Conservation (phyloP, 2,888 invertebrate species). For the Macrostomum cliftonense region DNA sequence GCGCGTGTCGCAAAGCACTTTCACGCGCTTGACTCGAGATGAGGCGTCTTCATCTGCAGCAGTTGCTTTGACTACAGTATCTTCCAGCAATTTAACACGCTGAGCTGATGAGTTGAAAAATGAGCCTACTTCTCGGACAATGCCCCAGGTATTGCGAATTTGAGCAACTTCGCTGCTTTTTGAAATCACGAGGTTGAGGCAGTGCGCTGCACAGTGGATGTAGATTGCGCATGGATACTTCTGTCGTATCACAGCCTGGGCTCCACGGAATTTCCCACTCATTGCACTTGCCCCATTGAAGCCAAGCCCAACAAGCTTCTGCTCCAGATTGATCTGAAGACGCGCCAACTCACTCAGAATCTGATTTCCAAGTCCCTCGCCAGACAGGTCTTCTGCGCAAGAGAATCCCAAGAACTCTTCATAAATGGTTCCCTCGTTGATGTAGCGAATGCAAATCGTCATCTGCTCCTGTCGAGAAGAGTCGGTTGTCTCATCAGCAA, state of each 20-base stretch:
- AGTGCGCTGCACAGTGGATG: no score
- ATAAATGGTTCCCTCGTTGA: background rate
- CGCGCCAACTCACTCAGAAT: no score
- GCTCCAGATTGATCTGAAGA: background rate
- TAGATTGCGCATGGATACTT: background rate
- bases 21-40: background rate
- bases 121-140: no score
- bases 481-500: constrained; percentile 5
- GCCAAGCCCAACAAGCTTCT: constrained; percentile 1
- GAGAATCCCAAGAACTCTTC: background rate
- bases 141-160: no score
- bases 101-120: no score
- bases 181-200: no score
- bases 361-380: no score
- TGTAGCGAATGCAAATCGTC: background rate
- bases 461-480: constrained; percentile 5
- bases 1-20: constrained; percentile 2
- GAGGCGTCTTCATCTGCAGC: no score
- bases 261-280: constrained; percentile 3
- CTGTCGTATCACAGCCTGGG: background rate
- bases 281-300: constrained; percentile 8
- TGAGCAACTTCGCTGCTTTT: no score
- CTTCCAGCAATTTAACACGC: no score
- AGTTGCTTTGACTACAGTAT: no score
- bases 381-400: no score